Base-by-base conservation (phyloP, 2,113 vertebrate genomes). In the Dipodomys merriami region DNA sequence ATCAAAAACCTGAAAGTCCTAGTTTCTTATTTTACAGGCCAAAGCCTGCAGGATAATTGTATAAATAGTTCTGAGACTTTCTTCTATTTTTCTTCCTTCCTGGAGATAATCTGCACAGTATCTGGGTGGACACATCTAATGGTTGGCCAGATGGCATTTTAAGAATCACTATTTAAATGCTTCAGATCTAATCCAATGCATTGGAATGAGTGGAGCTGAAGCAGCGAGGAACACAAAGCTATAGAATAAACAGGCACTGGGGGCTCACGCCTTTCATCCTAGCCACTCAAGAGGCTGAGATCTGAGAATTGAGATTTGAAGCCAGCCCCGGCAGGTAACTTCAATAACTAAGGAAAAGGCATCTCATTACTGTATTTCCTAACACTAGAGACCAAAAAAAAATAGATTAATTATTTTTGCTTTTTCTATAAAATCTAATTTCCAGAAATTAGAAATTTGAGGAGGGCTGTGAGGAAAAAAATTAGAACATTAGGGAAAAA, bases 31-130 rank as follows among this genome's bases (percentile, higher is more conserved):
- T 95, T 97, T 96, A 82, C 93, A 96, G 95, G 91, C 95, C 95
- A 96, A 89, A 96, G 87, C 91, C 84, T 95, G 84, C 71, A 91
- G 65, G 62, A 68, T 82, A 74, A 88, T 80, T 91, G 84, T 95
- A 97, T 97, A 96, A 96, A 95, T 95, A 97, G 95, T 94, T 91
- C 93, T 79, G 76, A 96, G 93, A 69, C 29, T 71, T 84, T 84
- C 95, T 96, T 91, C 86, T 90, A 68, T 95, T 96, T 96, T 91
- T 80, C 84, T 95, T 93, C 87, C 93, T 97, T 96, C 95, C 95
- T 96, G 93, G 87, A 95, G 94, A 88, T 91, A 92, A 91, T 96
- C 89, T 30, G n/a, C 82, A 67, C 53, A 19, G 86, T 85, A 69
- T 95, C 95, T 96, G 92, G 91, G 93, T 97, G 95, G 96, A 95